phyloP scores from a whole-genome alignment of 2,797 vertebrate genomes.

The Saxicola maurus region DNA sequence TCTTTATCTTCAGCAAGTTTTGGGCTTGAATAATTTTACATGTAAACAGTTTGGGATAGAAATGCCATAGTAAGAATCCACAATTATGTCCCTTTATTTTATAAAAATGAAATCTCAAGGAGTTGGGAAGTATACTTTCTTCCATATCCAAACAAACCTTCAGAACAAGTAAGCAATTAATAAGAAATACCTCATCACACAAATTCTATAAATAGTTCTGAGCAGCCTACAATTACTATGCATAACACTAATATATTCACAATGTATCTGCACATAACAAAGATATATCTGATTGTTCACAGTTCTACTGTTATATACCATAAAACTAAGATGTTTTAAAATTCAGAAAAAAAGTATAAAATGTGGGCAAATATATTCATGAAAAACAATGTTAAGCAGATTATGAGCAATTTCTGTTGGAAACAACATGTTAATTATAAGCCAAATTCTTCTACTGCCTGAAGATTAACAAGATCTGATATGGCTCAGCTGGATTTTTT shows the following conservation, averaged over 20 bases:
- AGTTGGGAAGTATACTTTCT: background rate
- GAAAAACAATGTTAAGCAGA: background rate
- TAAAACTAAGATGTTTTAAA: background rate
- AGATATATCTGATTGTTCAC: background rate
- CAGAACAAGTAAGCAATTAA: background rate
- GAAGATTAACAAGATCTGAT: background rate
- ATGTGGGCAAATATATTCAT: background rate
- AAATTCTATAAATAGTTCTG: background rate
- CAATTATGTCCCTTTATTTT: background rate
- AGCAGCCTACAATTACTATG: background rate
- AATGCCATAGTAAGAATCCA: background rate
- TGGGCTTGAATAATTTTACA: background rate
- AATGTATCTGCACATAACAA: background rate
- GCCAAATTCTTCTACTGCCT: background rate
- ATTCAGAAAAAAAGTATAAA: background rate
- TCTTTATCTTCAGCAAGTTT: background rate
- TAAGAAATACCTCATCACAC: background rate
- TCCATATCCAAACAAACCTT: background rate
- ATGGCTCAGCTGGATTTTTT: background rate
- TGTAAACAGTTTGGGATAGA: background rate
- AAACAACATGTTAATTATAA: constrained; percentile 19
- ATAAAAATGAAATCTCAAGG: background rate
- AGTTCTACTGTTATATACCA: background rate
- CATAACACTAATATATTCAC: background rate
- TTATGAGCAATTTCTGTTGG: constrained; percentile 28